Evolutionary conservation across 2,888 invertebrate species (phyloP).

Genomic region (Elysia crispata): DNA sequence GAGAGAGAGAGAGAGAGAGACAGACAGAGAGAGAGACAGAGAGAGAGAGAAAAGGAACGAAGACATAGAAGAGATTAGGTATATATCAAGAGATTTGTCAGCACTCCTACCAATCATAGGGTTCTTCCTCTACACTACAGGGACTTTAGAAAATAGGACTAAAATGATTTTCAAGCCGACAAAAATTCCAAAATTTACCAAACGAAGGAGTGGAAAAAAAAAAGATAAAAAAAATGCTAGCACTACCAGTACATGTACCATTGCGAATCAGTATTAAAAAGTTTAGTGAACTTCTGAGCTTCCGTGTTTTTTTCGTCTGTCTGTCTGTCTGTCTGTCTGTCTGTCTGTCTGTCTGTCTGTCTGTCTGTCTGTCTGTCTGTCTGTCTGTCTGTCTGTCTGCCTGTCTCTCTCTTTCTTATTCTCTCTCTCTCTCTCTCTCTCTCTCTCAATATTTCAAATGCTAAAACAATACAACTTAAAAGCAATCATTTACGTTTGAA

Average conservation of each 20-base stretch:
- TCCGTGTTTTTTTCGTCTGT: background rate
- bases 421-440: background rate
- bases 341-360: constrained; percentile 11
- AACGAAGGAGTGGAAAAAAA: background rate
- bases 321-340: constrained; percentile 28
- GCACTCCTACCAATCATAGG: too few relatives aligned
- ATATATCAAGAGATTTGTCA: too few relatives aligned
- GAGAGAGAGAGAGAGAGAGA: constrained; percentile 39
- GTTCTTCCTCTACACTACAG: too few relatives aligned
- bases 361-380: constrained; percentile 39
- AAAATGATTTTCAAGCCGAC: too few relatives aligned
- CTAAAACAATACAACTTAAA: too few relatives aligned
- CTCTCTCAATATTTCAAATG: background rate
- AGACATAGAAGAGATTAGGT: background rate
- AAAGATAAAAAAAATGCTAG: too few relatives aligned
- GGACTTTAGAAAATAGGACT: too few relatives aligned
- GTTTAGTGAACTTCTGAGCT: background rate
- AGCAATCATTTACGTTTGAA: too few relatives aligned
- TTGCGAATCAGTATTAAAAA: too few relatives aligned
- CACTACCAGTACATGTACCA: too few relatives aligned
- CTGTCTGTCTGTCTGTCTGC: constrained; percentile 40
- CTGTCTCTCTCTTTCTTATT: constrained; percentile 16
- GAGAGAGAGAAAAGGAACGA: constrained; percentile 20
- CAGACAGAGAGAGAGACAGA: constrained; percentile 35
- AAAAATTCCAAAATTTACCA: too few relatives aligned